Evolutionary conservation across 2,888 invertebrate species (phyloP).

Genomic region (Meta bourneti): DNA sequence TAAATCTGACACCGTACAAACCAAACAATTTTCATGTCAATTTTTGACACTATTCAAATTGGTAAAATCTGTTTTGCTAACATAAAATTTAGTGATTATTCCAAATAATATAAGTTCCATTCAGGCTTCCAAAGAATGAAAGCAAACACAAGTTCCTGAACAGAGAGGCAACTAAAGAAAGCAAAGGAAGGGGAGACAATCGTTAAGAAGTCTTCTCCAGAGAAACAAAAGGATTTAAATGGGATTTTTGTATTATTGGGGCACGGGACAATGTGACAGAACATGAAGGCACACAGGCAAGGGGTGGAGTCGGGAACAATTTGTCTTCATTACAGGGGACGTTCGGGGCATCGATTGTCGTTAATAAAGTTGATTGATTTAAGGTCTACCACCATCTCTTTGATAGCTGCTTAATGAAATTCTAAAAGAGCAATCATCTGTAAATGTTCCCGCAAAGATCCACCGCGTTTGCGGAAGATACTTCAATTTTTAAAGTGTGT

Average conservation of each 20-base stretch:
- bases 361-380: constrained; percentile 75
- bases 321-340: constrained; percentile 75
- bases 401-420: constrained; percentile 72
- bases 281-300: constrained; percentile 72
- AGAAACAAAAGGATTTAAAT: constrained; percentile 72
- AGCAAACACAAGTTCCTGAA: too few relatives aligned
- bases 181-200: constrained; percentile 40
- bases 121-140: too few relatives aligned
- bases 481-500: constrained; percentile 44
- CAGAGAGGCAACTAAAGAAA: constrained; percentile 17
- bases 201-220: constrained; percentile 37
- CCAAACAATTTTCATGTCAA: too few relatives aligned
- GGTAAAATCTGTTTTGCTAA: too few relatives aligned
- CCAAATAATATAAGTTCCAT: too few relatives aligned
- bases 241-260: constrained; percentile 73
- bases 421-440: constrained; percentile 61
- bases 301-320: constrained; percentile 66
- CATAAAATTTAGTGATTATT: too few relatives aligned
- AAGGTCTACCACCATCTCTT: constrained; percentile 63
- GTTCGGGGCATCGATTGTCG: constrained; percentile 65
- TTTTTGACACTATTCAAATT: too few relatives aligned
- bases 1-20: too few relatives aligned
- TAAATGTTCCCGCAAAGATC: constrained; percentile 52
- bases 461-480: background rate
- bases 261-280: constrained; percentile 72